Base-by-base conservation (phyloP, 2,888 invertebrate genomes). In the Rhyacophila evoluta region DNA sequence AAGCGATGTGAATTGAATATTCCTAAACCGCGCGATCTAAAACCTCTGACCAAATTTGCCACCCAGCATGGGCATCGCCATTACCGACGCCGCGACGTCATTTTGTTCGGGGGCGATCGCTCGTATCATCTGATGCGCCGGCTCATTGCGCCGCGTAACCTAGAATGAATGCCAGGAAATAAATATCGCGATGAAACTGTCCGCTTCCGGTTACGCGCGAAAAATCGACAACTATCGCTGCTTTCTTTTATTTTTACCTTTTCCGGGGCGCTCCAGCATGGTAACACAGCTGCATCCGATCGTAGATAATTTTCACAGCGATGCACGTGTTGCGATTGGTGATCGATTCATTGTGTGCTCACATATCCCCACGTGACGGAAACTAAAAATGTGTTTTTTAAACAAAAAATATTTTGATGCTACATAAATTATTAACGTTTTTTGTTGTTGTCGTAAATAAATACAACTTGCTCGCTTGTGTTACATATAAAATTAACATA, bases 121-220 rank as follows among this genome's bases (percentile, higher is more conserved):
- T 70, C 71, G 76, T 71, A 55, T 72, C 72, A 72, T 77, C 72
- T 55, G 67, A 77, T 77, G 36, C 72, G 15, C 71, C 19, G 77
- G 77, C 38, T 33, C 55, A 55, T 55, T 77, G 77, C 38, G 19
- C 55, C 71, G 25, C 33, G 41, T 41, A 71, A 41, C 71, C 29
- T 41, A n/a, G 41, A 71, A 77, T 25, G 41, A 71, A 77, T 25
- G 55, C 25, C 55, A 19, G 55, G 55, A 55, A 55, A 55, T 55
- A 55, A 55, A 55, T 55, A 25, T 55, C 55, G 8, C 55, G 55
- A 25, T 55, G 2, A 55, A 55, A 25, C 55, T 55, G 12, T 55
- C 25, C 10, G 19, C 55, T 6, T 55, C 55, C 55, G 25, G 8
- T 25, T 15, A 55, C 2, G 25, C 55, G 55, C 25, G 25, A 25